Evolutionary conservation across 2,888 invertebrate species (phyloP).

Genomic region (Drosophila nigritarsus): DNA sequence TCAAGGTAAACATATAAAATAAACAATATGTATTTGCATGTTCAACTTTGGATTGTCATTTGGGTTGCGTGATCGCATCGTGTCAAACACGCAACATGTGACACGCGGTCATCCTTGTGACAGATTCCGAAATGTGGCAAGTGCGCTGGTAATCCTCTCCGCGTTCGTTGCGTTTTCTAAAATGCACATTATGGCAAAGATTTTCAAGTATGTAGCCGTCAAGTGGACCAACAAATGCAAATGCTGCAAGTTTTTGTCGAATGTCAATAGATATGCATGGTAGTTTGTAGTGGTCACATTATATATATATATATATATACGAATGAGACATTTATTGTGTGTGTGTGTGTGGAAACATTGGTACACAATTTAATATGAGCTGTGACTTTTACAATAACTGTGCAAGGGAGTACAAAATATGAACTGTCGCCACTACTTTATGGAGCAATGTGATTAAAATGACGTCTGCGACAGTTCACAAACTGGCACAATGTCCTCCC

Average conservation of each 20-base stretch:
- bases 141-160: constrained; percentile 25
- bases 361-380: constrained; percentile 14
- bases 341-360: constrained; percentile 23
- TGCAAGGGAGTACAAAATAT: constrained; percentile 11
- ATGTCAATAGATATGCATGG: constrained; percentile 44
- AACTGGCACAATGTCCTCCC: constrained; percentile 74
- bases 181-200: constrained; percentile 43
- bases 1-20: not conserved
- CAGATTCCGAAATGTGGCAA: constrained; percentile 53
- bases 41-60: too few species aligned
- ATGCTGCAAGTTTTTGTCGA: constrained; percentile 58
- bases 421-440: constrained; percentile 48
- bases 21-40: not conserved
- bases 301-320: not conserved
- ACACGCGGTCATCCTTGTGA: constrained; percentile 7
- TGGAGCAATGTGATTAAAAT: constrained; percentile 73
- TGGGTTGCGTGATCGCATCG: not conserved
- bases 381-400: constrained; percentile 47
- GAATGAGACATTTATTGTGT: not conserved
- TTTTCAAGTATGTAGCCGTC: constrained; percentile 66
- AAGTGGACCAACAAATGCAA: constrained; percentile 72
- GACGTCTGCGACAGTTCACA: constrained; percentile 58
- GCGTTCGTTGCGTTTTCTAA: constrained; percentile 25
- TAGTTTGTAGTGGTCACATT: not conserved
- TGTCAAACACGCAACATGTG: not conserved